phyloP scores from a whole-genome alignment of 2,888 invertebrate species.

The Cephus spinipes region DNA sequence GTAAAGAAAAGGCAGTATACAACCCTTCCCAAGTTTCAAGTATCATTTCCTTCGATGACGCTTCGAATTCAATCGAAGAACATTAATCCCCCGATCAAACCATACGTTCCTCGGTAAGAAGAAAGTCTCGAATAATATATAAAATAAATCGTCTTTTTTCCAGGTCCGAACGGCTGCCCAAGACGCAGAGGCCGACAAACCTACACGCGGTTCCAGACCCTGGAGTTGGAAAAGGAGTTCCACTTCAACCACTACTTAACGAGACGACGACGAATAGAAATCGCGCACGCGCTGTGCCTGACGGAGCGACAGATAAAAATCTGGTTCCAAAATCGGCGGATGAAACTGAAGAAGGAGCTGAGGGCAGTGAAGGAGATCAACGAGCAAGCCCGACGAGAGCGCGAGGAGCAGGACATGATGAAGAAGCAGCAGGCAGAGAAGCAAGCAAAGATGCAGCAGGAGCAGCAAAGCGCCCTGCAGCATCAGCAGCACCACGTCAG shows the following conservation, averaged over 20 bases:
- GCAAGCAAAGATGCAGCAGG: constrained; percentile 82
- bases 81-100: background rate
- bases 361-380: constrained; percentile 95
- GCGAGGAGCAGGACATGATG: constrained; percentile 92
- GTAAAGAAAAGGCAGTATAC: background rate
- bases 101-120: background rate
- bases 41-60: background rate
- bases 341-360: constrained; percentile 97
- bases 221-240: constrained; percentile 98
- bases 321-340: constrained; percentile 96
- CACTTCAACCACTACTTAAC: constrained; percentile 98
- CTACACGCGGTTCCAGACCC: constrained; percentile 97
- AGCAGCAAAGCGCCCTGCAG: constrained; percentile 77
- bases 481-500: constrained; percentile 81
- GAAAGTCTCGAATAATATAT: background rate
- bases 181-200: constrained; percentile 95
- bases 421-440: constrained; percentile 91
- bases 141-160: constrained; percentile 60
- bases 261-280: constrained; percentile 95
- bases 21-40: background rate
- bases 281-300: constrained; percentile 94
- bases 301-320: constrained; percentile 98
- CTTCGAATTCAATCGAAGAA: background rate
- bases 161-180: constrained; percentile 96
- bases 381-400: constrained; percentile 90